These are phyloP conservation scores for Alethe diademata DNA, from an alignment of 2,113 vertebrate species.

Conservation along the genomic window DNA sequence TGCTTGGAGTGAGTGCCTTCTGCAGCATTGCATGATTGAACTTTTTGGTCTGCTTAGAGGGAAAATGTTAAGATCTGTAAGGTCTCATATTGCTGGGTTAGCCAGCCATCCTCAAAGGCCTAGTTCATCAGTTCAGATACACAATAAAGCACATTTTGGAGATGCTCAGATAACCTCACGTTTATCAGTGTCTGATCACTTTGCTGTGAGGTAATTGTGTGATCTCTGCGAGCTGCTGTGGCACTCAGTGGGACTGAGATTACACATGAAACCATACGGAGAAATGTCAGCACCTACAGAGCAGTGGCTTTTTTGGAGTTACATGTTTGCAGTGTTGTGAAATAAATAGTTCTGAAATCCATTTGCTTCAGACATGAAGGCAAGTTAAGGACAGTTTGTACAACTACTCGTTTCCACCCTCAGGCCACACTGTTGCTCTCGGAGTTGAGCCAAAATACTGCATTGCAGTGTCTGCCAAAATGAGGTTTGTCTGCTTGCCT, in stretches of 20 bases:
- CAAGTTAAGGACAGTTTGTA: not conserved
- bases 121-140: not conserved
- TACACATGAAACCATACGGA: not conserved
- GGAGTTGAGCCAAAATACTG: not conserved
- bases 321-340: not conserved
- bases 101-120: not conserved
- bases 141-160: not conserved
- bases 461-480: not conserved
- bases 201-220: not conserved
- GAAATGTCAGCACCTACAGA: not conserved
- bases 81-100: not conserved
- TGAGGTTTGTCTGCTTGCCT: constrained; percentile 9
- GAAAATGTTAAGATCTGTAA: not conserved
- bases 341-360: not conserved
- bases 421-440: not conserved
- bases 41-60: not conserved
- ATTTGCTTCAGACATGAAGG: not conserved
- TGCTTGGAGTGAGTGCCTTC: not conserved
- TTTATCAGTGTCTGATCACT: not conserved
- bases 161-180: not conserved
- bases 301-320: not conserved
- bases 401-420: not conserved
- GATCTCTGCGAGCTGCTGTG: not conserved
- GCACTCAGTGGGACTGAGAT: not conserved
- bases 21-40: rapidly evolving